Base-by-base conservation (phyloP, 2,113 vertebrate genomes). In the Elephas maximus region DNA sequence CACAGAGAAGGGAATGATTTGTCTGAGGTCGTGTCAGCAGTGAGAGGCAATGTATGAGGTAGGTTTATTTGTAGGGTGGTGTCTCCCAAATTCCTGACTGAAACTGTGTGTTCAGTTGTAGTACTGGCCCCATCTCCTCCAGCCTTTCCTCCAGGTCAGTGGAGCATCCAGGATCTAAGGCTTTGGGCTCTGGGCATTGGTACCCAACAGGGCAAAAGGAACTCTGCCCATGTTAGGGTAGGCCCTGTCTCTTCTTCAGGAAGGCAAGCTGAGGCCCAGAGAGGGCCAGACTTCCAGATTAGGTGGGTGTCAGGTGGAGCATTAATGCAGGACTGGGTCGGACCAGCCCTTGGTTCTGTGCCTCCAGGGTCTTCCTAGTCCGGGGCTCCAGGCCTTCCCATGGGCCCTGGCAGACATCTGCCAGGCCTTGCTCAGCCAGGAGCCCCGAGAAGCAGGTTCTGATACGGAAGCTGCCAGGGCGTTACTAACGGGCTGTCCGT, bases 401-500 rank as follows among this genome's bases (percentile, higher is more conserved):
- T 0, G 73, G 57, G 44, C 60, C 76, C 87, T 3, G 41, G 83
- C 80, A 65, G 60, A 53, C 10, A 74, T 90, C 88, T 87, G 20
- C 96, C 10, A 0, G 57, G 96, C 95, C 94, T 60, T 82, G 89
- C 71, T 37, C 97, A 96, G 97, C 57, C 63, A 57, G 73, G 78
- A 97, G 94, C 96, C 30, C 65, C 7, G 65, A 92, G 82, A 96
- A 84, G 88, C 28, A 5, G 65, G 60, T 77, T 96, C 91, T 96
- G 94, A 97, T 98, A 97, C 87, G 94, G 96, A 95, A 91, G 87
- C 91, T 90, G 93, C 92, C 81, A 51, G 37, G 62, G 94, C 79
- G 57, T 97, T 95, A 93, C 88, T 94, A 86, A 97, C 80, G 91
- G 63, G 97, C 92, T 98, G 97, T 97, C 83, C 86, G 96, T 83